Evolutionary conservation across 2,888 invertebrate genomes (phyloP).

Genomic region (Altica lythri): DNA sequence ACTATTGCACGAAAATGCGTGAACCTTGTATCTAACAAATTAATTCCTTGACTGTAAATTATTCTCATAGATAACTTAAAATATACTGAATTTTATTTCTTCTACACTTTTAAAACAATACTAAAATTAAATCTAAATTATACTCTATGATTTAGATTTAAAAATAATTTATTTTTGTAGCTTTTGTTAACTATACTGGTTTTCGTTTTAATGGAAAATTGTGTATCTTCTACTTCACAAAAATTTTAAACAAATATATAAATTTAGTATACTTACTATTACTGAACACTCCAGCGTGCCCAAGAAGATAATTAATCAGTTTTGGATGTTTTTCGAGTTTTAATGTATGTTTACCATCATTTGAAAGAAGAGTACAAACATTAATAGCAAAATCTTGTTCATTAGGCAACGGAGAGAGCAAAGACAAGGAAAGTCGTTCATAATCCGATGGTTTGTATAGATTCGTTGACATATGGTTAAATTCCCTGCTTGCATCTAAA

Average conservation of each 20-base stretch:
- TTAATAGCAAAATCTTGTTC: slow-evolving; percentile 99
- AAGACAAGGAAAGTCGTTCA: slow-evolving; percentile 84
- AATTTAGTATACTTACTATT: slow-evolving; percentile 67
- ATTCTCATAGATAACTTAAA: too few species aligned
- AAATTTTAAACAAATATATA: slow-evolving; percentile 1
- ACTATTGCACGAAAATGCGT: too few species aligned
- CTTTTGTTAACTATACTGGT: too few species aligned
- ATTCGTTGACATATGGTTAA: slow-evolving; percentile 70
- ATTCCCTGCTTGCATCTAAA: slow-evolving; percentile 64
- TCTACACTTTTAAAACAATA: too few species aligned
- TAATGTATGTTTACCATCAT: slow-evolving; percentile 88
- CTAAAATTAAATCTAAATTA: too few species aligned
- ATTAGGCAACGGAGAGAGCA: slow-evolving; percentile 95
- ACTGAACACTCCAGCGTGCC: slow-evolving; percentile 93
- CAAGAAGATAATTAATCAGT: slow-evolving; percentile 85
- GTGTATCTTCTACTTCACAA: too few species aligned
- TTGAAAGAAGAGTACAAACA: slow-evolving; percentile 93
- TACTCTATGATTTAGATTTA: too few species aligned
- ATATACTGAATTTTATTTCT: too few species aligned
- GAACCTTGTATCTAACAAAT: too few species aligned
- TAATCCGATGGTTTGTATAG: slow-evolving; percentile 76
- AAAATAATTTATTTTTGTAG: too few species aligned
- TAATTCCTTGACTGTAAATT: too few species aligned
- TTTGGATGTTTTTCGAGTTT: slow-evolving; percentile 85
- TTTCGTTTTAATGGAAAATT: too few species aligned